These are phyloP conservation scores for Brachionus asplanchnoidis DNA, from an alignment of 1,140 invertebrate genomes.

Conservation along the genomic window DNA sequence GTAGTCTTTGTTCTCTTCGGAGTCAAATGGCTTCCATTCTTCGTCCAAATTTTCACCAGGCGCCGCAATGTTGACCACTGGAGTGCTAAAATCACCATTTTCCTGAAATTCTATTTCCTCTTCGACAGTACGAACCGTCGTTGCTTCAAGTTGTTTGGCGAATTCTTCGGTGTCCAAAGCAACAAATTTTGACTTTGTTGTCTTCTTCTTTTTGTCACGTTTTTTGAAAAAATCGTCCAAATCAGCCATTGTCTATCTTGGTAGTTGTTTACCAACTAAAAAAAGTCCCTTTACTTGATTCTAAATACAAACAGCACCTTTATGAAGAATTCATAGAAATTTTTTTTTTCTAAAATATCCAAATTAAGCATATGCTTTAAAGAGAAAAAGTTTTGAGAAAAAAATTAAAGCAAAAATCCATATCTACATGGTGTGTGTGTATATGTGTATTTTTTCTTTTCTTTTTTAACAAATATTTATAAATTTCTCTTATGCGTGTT, in stretches of 20 bases:
- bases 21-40: constrained; percentile 41
- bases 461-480: background rate
- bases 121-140: background rate
- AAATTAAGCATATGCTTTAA: background rate
- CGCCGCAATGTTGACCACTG: background rate
- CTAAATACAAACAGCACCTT: background rate
- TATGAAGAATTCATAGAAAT: background rate
- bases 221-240: constrained; percentile 42
- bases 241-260: constrained; percentile 10
- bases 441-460: background rate
- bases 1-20: constrained; percentile 38
- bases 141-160: constrained; percentile 31
- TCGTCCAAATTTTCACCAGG: constrained; percentile 33
- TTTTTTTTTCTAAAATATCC: background rate
- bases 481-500: background rate
- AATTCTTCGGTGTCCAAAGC: constrained; percentile 33
- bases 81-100: background rate
- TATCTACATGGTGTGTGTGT: background rate
- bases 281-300: background rate
- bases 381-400: background rate
- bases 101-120: background rate
- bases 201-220: constrained; percentile 39
- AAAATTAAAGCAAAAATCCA: background rate
- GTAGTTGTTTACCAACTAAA: background rate
- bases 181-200: constrained; percentile 18